Conservation (phyloP, 2,113 vertebrate genomes). For the Nibea albiflora region DNA sequence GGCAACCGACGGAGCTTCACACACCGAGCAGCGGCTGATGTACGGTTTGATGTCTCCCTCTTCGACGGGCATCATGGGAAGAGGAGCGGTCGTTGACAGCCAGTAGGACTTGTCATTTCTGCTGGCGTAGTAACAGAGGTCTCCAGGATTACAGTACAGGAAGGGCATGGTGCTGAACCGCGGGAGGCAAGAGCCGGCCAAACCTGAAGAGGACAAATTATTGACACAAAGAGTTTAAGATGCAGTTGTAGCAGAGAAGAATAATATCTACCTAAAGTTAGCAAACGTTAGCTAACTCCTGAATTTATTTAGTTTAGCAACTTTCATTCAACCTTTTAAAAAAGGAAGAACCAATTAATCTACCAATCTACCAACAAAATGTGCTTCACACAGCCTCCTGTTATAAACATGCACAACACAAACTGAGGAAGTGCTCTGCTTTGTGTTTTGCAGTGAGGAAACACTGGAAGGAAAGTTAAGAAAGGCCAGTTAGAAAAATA, state of each 20-base stretch:
- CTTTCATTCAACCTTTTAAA: neutral
- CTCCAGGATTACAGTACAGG: constrained; percentile 97
- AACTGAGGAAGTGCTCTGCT: too few species aligned
- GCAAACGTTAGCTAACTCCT: neutral
- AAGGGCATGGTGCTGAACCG: constrained; percentile 98
- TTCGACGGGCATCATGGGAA: constrained; percentile 98
- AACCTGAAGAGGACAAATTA: constrained; percentile 79
- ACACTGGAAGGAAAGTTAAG: too few species aligned
- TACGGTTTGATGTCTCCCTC: constrained; percentile 92
- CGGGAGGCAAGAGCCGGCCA: constrained; percentile 95
- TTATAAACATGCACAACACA: too few species aligned
- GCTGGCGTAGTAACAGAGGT: constrained; percentile 95
- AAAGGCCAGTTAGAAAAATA: too few species aligned
- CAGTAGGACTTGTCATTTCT: constrained; percentile 99
- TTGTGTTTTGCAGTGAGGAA: too few species aligned
- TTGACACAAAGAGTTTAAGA: neutral
- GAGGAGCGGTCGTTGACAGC: constrained; percentile 95
- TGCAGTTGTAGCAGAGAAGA: neutral
- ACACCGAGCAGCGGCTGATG: constrained; percentile 97
- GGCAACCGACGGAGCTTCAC: constrained; percentile 95
- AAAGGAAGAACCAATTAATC: neutral
- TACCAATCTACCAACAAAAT: too few species aligned
- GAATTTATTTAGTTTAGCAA: neutral
- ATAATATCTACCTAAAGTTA: neutral
- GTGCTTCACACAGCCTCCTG: too few species aligned